phyloP scores from a whole-genome alignment of 2,888 invertebrate species.

The Apomyelois bistriatella region DNA sequence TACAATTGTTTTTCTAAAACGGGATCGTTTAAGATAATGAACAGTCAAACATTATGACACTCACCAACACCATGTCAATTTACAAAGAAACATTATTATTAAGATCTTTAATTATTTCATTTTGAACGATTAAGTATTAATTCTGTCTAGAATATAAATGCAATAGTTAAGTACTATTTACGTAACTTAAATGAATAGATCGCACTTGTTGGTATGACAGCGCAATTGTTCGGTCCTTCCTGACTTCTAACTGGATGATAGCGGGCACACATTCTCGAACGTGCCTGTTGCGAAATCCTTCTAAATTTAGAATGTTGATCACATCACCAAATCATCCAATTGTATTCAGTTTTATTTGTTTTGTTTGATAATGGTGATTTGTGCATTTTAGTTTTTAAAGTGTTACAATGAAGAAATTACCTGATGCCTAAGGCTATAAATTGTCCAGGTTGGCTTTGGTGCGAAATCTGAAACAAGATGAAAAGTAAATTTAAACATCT shows the following conservation, averaged over 20 bases:
- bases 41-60: no score
- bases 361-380: slow-evolving; percentile 9
- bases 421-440: slow-evolving; percentile 33
- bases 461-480: slow-evolving; percentile 40
- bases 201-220: slow-evolving; percentile 36
- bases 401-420: slow-evolving; percentile 20
- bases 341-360: slow-evolving; percentile 53
- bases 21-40: no score
- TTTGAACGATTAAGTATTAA: no score
- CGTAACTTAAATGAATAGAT: slow-evolving; percentile 9
- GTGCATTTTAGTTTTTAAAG: background rate
- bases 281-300: slow-evolving; percentile 44
- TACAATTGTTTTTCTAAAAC: no score
- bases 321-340: slow-evolving; percentile 58
- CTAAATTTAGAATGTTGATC: slow-evolving; percentile 67
- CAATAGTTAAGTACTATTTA: no score
- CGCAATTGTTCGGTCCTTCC: slow-evolving; percentile 45
- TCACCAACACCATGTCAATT: no score
- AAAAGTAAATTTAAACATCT: slow-evolving; percentile 6
- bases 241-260: slow-evolving; percentile 58
- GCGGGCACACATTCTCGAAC: slow-evolving; percentile 47
- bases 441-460: slow-evolving; percentile 34
- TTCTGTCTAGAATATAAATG: background rate
- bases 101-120: no score
- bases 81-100: background rate